Percentiles rank a stretch among this genome's conserved stretches.
Evolutionary conservation across 2,888 invertebrate genomes (phyloP).

Genomic region (Polyommatus icarus): DNA sequence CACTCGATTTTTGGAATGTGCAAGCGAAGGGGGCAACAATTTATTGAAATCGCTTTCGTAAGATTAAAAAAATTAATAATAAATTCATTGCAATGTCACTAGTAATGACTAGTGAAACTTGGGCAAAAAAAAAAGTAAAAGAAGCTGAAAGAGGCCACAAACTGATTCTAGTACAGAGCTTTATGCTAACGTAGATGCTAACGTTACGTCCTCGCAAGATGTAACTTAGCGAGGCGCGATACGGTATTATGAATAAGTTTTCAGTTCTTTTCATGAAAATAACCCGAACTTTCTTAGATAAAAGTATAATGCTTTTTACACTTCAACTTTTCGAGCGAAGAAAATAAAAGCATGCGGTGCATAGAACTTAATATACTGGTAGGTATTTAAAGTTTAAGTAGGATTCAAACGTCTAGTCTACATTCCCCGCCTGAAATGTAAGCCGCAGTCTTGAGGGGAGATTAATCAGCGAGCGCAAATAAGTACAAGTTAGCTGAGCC

Average conservation of each 20-base stretch:
- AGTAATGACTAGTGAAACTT: background rate
- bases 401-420: constrained; percentile 23
- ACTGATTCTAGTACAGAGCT: background rate
- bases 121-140: background rate
- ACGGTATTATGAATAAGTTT: background rate
- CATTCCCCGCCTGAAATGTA: constrained; percentile 15
- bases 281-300: constrained; percentile 2
- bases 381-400: constrained; percentile 21
- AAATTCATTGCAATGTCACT: background rate
- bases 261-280: constrained; percentile 16
- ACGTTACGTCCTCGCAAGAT: background rate
- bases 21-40: background rate
- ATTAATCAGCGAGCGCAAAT: constrained; percentile 34
- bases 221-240: background rate
- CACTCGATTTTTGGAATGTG: background rate
- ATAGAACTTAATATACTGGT: background rate
- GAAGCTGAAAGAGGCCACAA: background rate
- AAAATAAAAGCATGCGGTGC: constrained; percentile 14
- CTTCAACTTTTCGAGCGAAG: background rate
- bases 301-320: constrained; percentile 29
- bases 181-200: background rate
- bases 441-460: constrained; percentile 33
- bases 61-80: background rate
- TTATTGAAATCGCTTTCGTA: background rate
- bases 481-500: constrained; percentile 29